These are phyloP conservation scores for Dendrophyllia cribrosa DNA, from an alignment of 64 coral and sea anemone species.

Conservation along the genomic window DNA sequence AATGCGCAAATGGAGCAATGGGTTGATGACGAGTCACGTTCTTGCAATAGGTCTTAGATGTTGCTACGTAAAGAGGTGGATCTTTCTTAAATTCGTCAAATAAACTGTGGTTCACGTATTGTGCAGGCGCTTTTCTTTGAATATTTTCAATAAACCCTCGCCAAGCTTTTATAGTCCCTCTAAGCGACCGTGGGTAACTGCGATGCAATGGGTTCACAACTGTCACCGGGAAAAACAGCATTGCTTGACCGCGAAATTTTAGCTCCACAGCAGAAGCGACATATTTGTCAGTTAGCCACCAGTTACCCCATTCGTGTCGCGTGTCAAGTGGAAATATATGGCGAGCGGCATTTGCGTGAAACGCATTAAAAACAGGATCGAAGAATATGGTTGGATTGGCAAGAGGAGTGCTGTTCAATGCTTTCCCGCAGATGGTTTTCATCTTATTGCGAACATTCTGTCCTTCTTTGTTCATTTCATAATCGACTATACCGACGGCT, in stretches of 20 bases:
- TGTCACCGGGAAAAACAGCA: background rate
- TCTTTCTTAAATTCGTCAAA: background rate
- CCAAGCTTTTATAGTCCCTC: background rate
- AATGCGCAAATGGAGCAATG: conserved; percentile 10
- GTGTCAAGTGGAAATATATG: conserved; percentile 12
- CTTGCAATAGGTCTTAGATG: background rate
- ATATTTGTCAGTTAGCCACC: conserved; percentile 10
- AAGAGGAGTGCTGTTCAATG: background rate
- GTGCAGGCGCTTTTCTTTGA: background rate
- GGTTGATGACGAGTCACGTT: background rate
- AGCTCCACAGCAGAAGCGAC: background rate
- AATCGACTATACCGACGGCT: background rate
- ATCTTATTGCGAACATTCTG: background rate
- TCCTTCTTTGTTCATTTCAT: background rate
- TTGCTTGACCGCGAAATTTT: conserved; percentile 28
- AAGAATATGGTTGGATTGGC: conserved; percentile 9
- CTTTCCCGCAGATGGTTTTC: background rate
- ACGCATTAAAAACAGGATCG: conserved; percentile 2
- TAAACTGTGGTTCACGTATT: background rate
- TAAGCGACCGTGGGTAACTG: background rate
- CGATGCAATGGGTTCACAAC: background rate
- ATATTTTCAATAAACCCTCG: background rate
- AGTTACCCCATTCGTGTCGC: background rate
- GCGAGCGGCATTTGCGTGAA: background rate
- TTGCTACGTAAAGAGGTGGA: background rate